phyloP scores from a whole-genome alignment of 2,113 vertebrate species.

The Symphodus melops region DNA sequence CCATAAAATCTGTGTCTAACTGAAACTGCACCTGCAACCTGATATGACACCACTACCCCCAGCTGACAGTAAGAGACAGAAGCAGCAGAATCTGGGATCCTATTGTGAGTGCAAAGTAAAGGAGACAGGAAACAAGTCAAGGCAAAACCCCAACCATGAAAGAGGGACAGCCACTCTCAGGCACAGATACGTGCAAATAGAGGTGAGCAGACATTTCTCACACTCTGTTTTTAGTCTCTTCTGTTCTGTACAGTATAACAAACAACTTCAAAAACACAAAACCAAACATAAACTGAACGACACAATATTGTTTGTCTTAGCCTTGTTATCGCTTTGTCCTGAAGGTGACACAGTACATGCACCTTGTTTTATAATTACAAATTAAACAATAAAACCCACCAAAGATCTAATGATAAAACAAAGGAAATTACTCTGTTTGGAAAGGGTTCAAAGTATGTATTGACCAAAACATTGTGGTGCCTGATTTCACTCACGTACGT shows the following conservation, averaged over 20 bases:
- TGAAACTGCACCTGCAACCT: background rate
- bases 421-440: background rate
- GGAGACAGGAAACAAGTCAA: background rate
- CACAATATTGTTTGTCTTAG: background rate
- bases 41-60: constrained; percentile 8
- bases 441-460: constrained; percentile 3
- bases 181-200: background rate
- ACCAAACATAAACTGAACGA: background rate
- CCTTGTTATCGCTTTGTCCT: background rate
- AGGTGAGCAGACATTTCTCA: background rate
- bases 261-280: background rate
- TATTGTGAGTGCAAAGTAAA: background rate
- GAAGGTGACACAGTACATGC: background rate
- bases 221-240: background rate
- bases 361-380: constrained; percentile 19
- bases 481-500: background rate
- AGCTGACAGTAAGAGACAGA: background rate
- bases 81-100: constrained; percentile 21
- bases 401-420: background rate
- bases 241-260: background rate
- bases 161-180: background rate
- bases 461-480: background rate
- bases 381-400: background rate
- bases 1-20: background rate
- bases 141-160: background rate